phyloP scores from a whole-genome alignment of 2,888 invertebrate genomes.

The Rugalucina vietnamica region DNA sequence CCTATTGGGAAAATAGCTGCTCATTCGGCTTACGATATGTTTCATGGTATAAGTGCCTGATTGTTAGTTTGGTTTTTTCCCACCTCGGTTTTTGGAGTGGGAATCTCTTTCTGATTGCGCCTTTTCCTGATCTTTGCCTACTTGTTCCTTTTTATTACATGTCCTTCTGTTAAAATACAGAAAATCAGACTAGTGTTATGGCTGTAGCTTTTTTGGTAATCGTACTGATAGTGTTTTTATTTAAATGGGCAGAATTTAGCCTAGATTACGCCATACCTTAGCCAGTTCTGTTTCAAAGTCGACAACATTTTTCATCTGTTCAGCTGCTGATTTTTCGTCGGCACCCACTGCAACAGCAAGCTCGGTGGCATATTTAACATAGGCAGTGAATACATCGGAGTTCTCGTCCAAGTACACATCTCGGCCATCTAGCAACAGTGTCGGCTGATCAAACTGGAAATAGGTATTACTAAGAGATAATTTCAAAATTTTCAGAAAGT shows the following conservation, averaged over 20 bases:
- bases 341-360: conserved; percentile 47
- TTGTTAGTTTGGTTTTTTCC: no score
- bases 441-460: conserved; percentile 61
- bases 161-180: not conserved
- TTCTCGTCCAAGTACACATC: conserved; percentile 49
- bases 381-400: conserved; percentile 32
- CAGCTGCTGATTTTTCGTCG: conserved; percentile 28
- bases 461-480: no score
- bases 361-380: conserved; percentile 47
- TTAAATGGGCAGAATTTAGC: no score
- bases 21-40: no score
- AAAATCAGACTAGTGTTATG: not conserved
- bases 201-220: not conserved
- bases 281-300: conserved; percentile 51
- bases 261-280: conserved; percentile 23
- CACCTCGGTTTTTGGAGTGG: no score
- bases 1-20: no score
- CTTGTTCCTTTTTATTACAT: no score
- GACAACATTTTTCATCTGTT: conserved; percentile 56
- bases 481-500: no score
- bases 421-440: conserved; percentile 53
- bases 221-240: no score
- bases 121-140: no score
- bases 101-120: no score
- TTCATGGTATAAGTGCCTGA: no score